Conservation (phyloP, 1,140 invertebrate genomes). For the Drosophila nikananu region DNA sequence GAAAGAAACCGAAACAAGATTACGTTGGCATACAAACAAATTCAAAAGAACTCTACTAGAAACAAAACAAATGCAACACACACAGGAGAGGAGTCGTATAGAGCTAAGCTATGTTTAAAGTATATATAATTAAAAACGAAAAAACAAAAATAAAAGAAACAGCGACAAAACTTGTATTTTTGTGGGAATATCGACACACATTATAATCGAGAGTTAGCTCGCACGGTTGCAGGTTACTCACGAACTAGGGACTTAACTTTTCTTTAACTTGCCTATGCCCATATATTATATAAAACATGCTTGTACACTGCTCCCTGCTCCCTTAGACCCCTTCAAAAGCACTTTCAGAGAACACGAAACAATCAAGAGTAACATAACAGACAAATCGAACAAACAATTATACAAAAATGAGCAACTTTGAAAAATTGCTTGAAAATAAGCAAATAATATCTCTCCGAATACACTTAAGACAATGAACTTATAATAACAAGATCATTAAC, state of each 20-base stretch:
- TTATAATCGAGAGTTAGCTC: no score
- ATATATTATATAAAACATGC: no score
- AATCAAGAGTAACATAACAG: background rate
- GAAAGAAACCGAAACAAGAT: constrained; percentile 50
- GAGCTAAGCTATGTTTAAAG: constrained; percentile 54
- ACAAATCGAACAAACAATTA: no score
- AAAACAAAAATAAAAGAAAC: constrained; percentile 55
- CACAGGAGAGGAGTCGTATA: constrained; percentile 53
- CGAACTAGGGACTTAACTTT: no score
- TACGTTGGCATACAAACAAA: constrained; percentile 62
- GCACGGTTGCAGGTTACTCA: background rate
- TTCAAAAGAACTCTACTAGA: constrained; percentile 65
- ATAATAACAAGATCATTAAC: no score
- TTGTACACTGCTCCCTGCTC: no score
- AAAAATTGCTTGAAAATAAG: background rate
- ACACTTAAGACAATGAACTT: no score
- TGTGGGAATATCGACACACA: constrained; percentile 14
- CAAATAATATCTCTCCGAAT: no score
- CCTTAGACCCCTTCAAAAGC: no score
- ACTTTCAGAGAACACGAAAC: background rate
- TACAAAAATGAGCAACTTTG: background rate
- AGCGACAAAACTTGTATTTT: constrained; percentile 8
- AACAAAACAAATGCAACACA: constrained; percentile 57
- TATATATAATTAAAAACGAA: constrained; percentile 52
- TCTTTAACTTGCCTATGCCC: background rate